Conservation (phyloP, 2,797 vertebrate species). For the Spinibarbus caldwelli region DNA sequence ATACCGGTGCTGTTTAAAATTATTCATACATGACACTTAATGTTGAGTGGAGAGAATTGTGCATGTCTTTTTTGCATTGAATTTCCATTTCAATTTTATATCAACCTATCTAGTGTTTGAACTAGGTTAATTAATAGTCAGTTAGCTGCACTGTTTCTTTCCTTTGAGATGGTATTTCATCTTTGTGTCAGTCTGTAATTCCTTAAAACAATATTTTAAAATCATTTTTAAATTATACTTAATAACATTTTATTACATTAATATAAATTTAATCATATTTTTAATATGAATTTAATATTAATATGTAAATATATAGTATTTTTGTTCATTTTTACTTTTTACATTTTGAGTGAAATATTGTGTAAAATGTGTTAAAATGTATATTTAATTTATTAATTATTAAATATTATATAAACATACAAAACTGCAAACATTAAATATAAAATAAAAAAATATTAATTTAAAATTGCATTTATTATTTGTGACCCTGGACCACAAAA, state of each 20-base stretch:
- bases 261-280: not conserved
- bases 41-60: not conserved
- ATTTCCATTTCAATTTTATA: not conserved
- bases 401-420: too few species aligned
- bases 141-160: too few species aligned
- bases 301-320: too few species aligned
- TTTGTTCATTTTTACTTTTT: not conserved
- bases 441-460: not conserved
- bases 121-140: not conserved
- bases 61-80: not conserved
- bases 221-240: too few species aligned
- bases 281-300: too few species aligned
- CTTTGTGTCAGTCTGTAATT: too few species aligned
- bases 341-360: not conserved
- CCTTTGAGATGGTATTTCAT: too few species aligned
- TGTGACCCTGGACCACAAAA: not conserved
- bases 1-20: conserved; percentile 70
- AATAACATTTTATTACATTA: too few species aligned
- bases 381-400: not conserved
- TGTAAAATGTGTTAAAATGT: not conserved
- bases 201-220: too few species aligned
- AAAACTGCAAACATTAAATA: not conserved
- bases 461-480: not conserved
- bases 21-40: not conserved
- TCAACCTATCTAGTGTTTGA: too few species aligned